Evolutionary conservation across 92 coral and sea anemone genomes (phyloP), one percentile per base, ranked within the genome.

Genomic region (Siderastrea radians): DNA sequence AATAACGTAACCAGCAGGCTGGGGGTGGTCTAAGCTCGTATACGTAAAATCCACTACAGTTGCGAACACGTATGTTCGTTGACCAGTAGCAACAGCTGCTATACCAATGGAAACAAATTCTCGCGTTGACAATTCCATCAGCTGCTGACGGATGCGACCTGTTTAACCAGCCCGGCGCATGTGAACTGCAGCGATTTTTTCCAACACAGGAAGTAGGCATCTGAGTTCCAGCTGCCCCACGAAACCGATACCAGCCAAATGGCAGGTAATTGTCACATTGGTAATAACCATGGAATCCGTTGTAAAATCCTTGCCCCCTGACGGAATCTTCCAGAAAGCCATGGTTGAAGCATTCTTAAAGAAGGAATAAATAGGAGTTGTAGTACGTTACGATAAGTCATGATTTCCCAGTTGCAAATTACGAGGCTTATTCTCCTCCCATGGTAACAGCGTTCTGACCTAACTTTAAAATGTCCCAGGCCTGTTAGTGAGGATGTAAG

Each of bases 11-110:
- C 0, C 0, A 13, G 48, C 87, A 83, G 49, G 0, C 26, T 1
- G 81, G 52, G 1, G 71, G 10, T 14, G 83, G 66, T 43, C 51
- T 14, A 43, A 91, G 84, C 17, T 82, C 79, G 72, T 91, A 91
- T 16, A 91, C 84, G 70, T 91, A 91, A 60, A 91, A 91, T 5
- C 89, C 89, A 60, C 85, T 87, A 38, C 94, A 91, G 74, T 91
- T 91, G 48, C 92, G 92, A n/a, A 92, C 90, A 1, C 78, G 77
- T 5, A 92, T 78, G 49, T 17, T 17, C 0, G 19, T 76, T 0
- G 66, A 80, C 88, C 84, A 72, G 0, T 1, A 0, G 47, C 93
- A 92, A 11, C 89, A 83, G 2, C 45, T 6, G 46, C 4, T 2
- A 68, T 7, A 0, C 83, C 83, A 75, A 13, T 80, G 72, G 15